Base-by-base conservation (phyloP, 2,888 invertebrate species). In the Polymixis flavicincta region DNA sequence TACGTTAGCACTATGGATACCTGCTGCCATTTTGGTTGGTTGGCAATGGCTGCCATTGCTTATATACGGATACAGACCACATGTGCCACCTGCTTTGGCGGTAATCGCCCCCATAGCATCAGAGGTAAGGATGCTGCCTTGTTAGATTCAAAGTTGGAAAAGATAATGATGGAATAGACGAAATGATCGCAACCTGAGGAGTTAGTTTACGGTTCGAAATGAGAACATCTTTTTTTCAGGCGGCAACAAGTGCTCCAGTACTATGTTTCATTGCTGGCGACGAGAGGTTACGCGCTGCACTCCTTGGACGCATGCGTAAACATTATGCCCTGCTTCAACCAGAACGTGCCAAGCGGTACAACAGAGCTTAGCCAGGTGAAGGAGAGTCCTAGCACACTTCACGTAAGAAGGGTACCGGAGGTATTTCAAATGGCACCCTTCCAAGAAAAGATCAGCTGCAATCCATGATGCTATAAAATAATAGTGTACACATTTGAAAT, bases 1-100 rank as follows among this genome's bases (percentile, higher is more conserved):
- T 55, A 96, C 96, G 37, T 88, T 96, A 83, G 93, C 96, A 59
- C 87, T 97, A 54, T 97, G 97, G 97, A 91, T 96, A 32, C 97
- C 97, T 5, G 94, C 96, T n/a, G 96, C 92, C 1, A 89, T 97
- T 59, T 87, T 96, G 83, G 92, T 93, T 13, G 94, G 95, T 54
- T 97, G 96, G 95, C 95, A 97, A 84, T 96, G 96, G 96, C 79
- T 95, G 11, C 95, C 96, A 0, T 86, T 94, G 25, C 87, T 96
- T 66, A 77, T 93, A 54, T 92, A 94, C 67, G 95, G 95, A 45
- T 96, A 95, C 82, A 92, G 95, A 78, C 92, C 93, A 42, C 95
- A 96, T 70, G 93, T 97, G n/a, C 96, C 97, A 2, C 92, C 94
- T 5, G 93, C 93, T 2, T 88, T 97, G 55, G 94, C 95, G 2